A percentile compares a stretch with the other conserved stretches of the same genome.
phyloP scores from a whole-genome alignment of 2,888 invertebrate genomes.

The Latheticus oryzae region DNA sequence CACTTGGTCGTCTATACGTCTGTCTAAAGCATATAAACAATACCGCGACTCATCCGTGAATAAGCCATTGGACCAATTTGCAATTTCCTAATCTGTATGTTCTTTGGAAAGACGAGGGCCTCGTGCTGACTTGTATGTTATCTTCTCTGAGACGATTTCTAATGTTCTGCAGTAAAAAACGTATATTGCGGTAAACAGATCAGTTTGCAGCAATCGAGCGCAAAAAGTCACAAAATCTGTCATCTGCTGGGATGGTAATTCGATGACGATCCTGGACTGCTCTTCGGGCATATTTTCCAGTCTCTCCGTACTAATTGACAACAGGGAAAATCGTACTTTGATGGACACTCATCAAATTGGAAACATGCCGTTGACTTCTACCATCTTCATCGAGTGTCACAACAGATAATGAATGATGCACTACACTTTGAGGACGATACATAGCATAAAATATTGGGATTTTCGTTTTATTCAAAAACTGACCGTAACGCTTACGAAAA shows the following conservation, averaged over 20 bases:
- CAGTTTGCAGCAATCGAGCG: not conserved
- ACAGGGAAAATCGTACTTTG: not conserved
- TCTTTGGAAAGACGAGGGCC: constrained; percentile 1
- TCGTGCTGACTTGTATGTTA: not conserved
- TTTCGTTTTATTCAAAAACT: not conserved
- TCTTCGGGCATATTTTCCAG: constrained; percentile 1
- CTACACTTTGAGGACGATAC: not conserved
- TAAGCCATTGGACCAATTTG: not conserved
- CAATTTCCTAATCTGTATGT: not conserved
- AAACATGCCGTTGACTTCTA: constrained; percentile 2
- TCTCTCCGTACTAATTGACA: not conserved
- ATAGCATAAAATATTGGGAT: not conserved
- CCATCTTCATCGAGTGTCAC: not conserved
- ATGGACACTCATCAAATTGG: constrained; percentile 1
- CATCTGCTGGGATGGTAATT: not conserved
- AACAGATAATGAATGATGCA: not conserved
- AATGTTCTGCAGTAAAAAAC: not conserved
- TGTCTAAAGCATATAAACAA: not conserved
- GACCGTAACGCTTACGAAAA: not conserved
- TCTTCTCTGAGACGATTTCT: not conserved
- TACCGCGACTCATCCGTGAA: not conserved
- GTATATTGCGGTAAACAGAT: not conserved
- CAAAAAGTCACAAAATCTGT: not conserved
- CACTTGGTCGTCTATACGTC: not conserved
- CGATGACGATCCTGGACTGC: not conserved